Conservation (phyloP, 2,888 invertebrate genomes). For the Punctoribates punctum region DNA sequence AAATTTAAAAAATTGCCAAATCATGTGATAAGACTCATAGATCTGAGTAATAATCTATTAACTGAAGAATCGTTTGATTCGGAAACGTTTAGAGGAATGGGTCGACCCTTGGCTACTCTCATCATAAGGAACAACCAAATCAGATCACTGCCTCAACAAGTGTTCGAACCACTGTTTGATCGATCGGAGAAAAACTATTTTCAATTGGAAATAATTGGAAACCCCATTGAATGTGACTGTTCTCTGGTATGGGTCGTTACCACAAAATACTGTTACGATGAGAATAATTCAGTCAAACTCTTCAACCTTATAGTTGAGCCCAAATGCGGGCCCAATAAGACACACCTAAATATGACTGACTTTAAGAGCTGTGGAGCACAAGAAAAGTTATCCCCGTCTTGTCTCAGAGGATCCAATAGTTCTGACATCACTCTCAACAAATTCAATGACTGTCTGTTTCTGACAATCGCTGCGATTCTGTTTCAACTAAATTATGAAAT, state of each 20-base stretch:
- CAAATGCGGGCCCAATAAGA: neutral
- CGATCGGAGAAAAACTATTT: neutral
- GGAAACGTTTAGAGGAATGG: neutral
- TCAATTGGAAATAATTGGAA: neutral
- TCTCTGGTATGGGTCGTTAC: slow-evolving; percentile 4
- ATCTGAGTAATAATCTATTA: slow-evolving; percentile 13
- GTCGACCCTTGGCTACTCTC: slow-evolving; percentile 10
- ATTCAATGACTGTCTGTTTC: neutral
- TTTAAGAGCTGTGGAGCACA: neutral
- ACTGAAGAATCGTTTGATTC: neutral
- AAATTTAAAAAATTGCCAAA: slow-evolving; percentile 13
- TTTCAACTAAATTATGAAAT: slow-evolving; percentile 12
- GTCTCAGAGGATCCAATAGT: neutral
- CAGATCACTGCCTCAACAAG: neutral
- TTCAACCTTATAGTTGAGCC: neutral
- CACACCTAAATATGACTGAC: neutral
- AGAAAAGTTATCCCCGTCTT: slow-evolving; percentile 2
- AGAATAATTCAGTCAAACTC: neutral
- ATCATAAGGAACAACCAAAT: neutral
- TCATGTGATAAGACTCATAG: neutral
- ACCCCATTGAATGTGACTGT: slow-evolving; percentile 25
- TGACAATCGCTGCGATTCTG: neutral
- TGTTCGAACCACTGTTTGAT: slow-evolving; percentile 21
- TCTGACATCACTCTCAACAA: neutral
- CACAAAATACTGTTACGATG: slow-evolving; percentile 11